Conservation (phyloP, 2,888 invertebrate genomes). For the Latrodectus hesperus region DNA sequence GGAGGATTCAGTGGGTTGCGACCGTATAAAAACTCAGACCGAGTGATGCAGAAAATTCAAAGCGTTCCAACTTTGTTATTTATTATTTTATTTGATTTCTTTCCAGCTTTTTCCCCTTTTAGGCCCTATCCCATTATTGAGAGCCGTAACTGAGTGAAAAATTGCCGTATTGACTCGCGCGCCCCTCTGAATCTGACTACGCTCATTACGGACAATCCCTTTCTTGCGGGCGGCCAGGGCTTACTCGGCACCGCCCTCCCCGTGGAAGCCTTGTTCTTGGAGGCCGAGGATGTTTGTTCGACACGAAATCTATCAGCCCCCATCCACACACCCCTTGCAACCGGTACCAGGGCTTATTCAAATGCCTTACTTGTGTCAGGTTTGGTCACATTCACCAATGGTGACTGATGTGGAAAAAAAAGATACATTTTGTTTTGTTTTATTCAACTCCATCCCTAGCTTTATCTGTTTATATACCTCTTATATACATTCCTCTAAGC, state of each 20-base stretch:
- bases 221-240: constrained; percentile 61
- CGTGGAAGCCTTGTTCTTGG: constrained; percentile 52
- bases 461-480: constrained; percentile 64
- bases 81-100: constrained; percentile 34
- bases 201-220: constrained; percentile 67
- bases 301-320: constrained; percentile 67
- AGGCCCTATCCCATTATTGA: constrained; percentile 64
- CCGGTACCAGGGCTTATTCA: constrained; percentile 60
- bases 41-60: constrained; percentile 69
- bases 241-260: constrained; percentile 22
- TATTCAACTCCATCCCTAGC: background rate
- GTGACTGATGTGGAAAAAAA: constrained; percentile 58
- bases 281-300: constrained; percentile 67
- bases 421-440: constrained; percentile 8
- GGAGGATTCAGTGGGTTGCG: constrained; percentile 60
- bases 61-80: constrained; percentile 50
- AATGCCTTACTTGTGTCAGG: constrained; percentile 68
- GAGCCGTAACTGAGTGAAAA: constrained; percentile 69
- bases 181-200: constrained; percentile 60
- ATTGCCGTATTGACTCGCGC: constrained; percentile 67
- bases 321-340: constrained; percentile 7
- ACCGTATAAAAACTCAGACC: constrained; percentile 66
- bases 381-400: constrained; percentile 61
- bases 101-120: constrained; percentile 11
- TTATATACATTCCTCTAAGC: constrained; percentile 48